Evolutionary conservation across 2,797 vertebrate genomes (phyloP), one percentile per base, ranked within the genome.

Genomic region (Oryzias dopingdopingensis): DNA sequence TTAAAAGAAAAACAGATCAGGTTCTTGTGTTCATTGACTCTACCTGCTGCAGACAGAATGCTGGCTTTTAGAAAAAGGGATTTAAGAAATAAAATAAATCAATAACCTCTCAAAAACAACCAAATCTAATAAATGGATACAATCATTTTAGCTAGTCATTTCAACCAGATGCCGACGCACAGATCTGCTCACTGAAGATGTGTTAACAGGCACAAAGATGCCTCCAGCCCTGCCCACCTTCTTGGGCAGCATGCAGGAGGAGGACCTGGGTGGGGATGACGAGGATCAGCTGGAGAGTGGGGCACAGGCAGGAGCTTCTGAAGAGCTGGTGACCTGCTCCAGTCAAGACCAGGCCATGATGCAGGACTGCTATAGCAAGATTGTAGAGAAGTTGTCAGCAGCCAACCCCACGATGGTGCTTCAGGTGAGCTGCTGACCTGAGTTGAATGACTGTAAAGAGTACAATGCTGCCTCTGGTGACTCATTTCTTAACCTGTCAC

Each of bases 361-460:
- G 97, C 97, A 99, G 74, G 96, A 99, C 76, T 99, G 96, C 81
- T 99, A 99, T 87, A 98, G 95, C 92, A 98, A 99, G 90, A 99
- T 99, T 0, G 97, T 99, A 32, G 97, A 99, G 74, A 98, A 96
- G 51, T 88, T 99, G 32, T 98, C 96, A 6, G 79, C 94, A 40
- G 96, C 95, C 53, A 99, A 96, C 83, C 96, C 97, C 3, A 97
- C 95, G n/a, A 99, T 99, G 97, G 97, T 99, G 49, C 89, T 96
- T 32, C 97, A 99, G 96, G 97, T 99, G 91, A 32, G 45, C 45
- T 5, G 43, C 37, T 56, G 6, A 37, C 10, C 32, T 12, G 32
- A 37, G 0, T 2, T 12, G 32, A 10, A 37, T 1, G 32, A 3
- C 20, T 2, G 20, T 22, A 22, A 22, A 22, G 20, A 22, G 20